phyloP scores from a whole-genome alignment of 1,140 invertebrate genomes.

The Trichonephila clavata region DNA sequence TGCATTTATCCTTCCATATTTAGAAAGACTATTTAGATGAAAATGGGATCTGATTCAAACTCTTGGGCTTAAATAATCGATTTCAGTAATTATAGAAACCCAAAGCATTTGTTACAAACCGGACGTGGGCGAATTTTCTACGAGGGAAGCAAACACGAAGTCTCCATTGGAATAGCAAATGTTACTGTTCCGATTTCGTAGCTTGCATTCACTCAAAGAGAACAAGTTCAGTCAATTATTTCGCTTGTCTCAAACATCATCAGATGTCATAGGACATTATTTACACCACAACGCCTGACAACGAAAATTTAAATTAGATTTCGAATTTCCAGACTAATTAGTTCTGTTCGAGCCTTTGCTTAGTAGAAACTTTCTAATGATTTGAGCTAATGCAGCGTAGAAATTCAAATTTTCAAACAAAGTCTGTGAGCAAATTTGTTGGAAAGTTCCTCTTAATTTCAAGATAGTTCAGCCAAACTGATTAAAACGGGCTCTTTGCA shows the following conservation, averaged over 20 bases:
- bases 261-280: constrained; percentile 30
- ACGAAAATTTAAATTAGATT: constrained; percentile 26
- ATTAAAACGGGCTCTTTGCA: too few relatives aligned
- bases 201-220: background rate
- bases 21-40: too few relatives aligned
- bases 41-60: too few relatives aligned
- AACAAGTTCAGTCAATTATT: constrained; percentile 32
- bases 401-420: background rate
- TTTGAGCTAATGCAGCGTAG: background rate
- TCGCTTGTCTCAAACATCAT: background rate
- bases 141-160: background rate
- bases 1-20: too few relatives aligned
- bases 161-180: background rate
- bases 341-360: background rate
- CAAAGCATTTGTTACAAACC: background rate
- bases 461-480: background rate
- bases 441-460: background rate
- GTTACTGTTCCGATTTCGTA: background rate
- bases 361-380: background rate
- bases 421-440: background rate
- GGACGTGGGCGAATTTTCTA: background rate
- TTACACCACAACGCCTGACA: background rate
- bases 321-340: constrained; percentile 20
- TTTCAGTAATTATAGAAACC: background rate
- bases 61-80: background rate